Conservation (phyloP, 2,113 vertebrate genomes). For the Desmodus rotundus region DNA sequence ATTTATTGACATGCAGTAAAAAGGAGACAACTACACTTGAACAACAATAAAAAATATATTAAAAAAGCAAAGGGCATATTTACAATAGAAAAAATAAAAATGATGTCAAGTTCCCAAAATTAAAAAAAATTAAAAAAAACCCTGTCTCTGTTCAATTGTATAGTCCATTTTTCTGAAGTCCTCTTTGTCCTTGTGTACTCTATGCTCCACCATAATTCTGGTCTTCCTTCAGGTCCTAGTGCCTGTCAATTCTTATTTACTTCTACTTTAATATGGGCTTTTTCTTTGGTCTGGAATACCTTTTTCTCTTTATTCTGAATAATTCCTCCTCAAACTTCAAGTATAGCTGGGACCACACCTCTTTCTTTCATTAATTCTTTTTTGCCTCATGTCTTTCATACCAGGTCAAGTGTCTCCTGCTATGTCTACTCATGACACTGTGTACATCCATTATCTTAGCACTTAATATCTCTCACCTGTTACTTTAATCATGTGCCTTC, state of each 20-base stretch:
- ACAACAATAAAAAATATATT: too few species aligned
- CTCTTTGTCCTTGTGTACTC: not conserved
- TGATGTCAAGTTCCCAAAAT: too few species aligned
- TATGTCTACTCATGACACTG: not conserved
- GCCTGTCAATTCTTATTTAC: not conserved
- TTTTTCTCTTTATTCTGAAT: not conserved
- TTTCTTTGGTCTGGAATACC: not conserved
- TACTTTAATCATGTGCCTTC: not conserved
- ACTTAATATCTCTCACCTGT: not conserved
- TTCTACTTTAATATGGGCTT: not conserved
- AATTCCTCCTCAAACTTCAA: not conserved
- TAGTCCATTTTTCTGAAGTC: not conserved
- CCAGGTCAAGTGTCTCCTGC: not conserved
- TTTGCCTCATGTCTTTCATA: not conserved
- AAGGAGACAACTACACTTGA: not conserved
- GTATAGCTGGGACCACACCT: not conserved
- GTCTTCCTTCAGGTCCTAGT: not conserved
- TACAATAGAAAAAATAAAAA: too few species aligned
- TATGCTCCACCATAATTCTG: not conserved
- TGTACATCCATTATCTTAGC: not conserved
- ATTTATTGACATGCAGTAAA: not conserved
- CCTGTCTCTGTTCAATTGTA: fast-evolving
- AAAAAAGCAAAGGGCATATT: too few species aligned
- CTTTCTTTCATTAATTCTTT: not conserved
- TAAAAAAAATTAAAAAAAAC: too few species aligned